These are phyloP conservation scores for Trididemnum miniatum DNA, from an alignment of 23 tunicate genomes.

Conservation along the genomic window DNA sequence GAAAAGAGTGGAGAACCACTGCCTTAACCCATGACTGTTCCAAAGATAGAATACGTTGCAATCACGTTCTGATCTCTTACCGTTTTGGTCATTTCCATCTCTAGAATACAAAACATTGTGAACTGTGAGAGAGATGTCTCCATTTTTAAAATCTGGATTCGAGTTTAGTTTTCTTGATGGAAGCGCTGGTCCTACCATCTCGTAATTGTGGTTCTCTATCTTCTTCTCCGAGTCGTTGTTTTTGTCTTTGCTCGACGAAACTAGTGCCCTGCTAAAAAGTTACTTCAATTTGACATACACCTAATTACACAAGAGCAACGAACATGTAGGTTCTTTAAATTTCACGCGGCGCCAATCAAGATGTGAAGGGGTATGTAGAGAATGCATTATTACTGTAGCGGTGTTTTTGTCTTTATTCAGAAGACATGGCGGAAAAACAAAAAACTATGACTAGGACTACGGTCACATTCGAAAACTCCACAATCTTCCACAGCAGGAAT, in stretches of 20 bases:
- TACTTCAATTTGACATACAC: not conserved
- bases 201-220: constrained; percentile 14
- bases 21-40: too few relatives aligned
- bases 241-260: not conserved
- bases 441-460: too few relatives aligned
- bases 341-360: too few relatives aligned
- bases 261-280: not conserved
- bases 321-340: not conserved
- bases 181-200: constrained; percentile 24
- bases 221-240: not conserved
- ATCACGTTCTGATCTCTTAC: too few relatives aligned
- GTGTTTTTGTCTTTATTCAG: too few relatives aligned
- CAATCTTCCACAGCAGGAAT: too few relatives aligned
- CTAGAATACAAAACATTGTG: not conserved
- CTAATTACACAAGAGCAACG: not conserved
- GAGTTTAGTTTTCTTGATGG: not conserved
- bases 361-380: too few relatives aligned
- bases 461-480: too few relatives aligned
- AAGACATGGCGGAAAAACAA: too few relatives aligned
- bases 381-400: too few relatives aligned
- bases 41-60: too few relatives aligned
- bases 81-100: not conserved
- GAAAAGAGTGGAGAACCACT: too few relatives aligned
- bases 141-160: not conserved
- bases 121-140: constrained; percentile 4